phyloP scores from a whole-genome alignment of 2,113 vertebrate genomes.

The Blennius ocellaris region DNA sequence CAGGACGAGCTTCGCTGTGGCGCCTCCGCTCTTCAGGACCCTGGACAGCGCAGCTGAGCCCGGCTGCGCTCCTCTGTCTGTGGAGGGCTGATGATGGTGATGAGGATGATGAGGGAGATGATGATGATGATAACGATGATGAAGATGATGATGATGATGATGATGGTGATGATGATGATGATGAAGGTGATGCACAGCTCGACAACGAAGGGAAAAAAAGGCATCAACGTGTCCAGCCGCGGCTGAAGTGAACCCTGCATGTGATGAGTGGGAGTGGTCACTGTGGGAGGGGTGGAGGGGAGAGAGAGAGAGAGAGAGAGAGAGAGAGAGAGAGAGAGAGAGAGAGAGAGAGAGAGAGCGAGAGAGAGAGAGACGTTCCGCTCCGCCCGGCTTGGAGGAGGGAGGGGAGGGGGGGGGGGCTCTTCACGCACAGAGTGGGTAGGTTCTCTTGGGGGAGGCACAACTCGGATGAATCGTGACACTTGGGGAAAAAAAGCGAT shows the following conservation, averaged over 20 bases:
- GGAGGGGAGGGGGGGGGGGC: slow-evolving; percentile 13
- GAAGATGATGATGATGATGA: too few relatives aligned
- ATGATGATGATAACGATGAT: too few relatives aligned
- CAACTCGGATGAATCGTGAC: slow-evolving; percentile 63
- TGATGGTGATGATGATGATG: too few relatives aligned
- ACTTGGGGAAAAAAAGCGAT: slow-evolving; percentile 22
- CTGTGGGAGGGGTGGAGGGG: slow-evolving; percentile 45
- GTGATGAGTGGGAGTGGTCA: slow-evolving; percentile 64
- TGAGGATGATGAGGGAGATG: too few relatives aligned
- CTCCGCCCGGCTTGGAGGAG: too few relatives aligned
- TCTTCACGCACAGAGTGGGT: slow-evolving; percentile 14
- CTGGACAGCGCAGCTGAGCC: slow-evolving; percentile 60
- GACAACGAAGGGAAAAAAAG: too few relatives aligned
- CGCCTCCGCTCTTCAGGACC: slow-evolving; percentile 56
- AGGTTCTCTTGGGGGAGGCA: slow-evolving; percentile 11
- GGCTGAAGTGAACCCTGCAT: neutral
- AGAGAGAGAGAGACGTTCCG: neutral
- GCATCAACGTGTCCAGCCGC: too few relatives aligned
- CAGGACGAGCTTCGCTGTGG: too few relatives aligned
- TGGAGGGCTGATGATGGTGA: too few relatives aligned
- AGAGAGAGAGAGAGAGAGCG: neutral
- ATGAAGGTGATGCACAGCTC: too few relatives aligned
- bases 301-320: too few relatives aligned
- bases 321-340: too few relatives aligned
- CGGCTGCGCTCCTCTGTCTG: neutral